Conservation (phyloP, 2,888 invertebrate species). For the Calephelis perditalis region DNA sequence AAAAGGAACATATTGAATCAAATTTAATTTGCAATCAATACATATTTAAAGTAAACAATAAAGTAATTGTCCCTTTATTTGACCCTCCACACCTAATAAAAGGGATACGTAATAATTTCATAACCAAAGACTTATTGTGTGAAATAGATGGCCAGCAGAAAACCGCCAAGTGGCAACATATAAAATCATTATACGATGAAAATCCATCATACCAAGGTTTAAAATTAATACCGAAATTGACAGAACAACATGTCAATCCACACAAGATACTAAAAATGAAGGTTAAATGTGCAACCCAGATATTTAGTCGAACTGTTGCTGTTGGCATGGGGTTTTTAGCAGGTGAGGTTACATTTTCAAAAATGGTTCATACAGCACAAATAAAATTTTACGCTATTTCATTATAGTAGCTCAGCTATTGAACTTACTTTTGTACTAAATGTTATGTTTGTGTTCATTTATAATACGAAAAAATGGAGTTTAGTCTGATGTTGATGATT, state of each 20-base stretch:
- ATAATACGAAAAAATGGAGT: no score
- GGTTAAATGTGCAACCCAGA: constrained; percentile 26
- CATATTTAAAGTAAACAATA: background rate
- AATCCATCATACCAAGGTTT: constrained; percentile 13
- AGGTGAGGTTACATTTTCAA: constrained; percentile 2
- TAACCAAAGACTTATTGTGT: constrained; percentile 25
- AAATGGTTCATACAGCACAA: no score
- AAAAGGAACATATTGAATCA: background rate
- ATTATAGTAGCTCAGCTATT: no score
- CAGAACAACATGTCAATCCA: constrained; percentile 8
- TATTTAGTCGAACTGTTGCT: constrained; percentile 18
- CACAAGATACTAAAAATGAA: constrained; percentile 25
- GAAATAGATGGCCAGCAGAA: constrained; percentile 9
- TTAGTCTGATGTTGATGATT: no score
- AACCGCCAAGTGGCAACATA: constrained; percentile 21
- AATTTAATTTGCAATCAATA: background rate
- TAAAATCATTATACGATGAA: constrained; percentile 2
- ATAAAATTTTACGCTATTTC: no score
- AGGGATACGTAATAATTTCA: constrained; percentile 30
- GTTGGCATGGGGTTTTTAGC: constrained; percentile 18
- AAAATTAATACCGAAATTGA: constrained; percentile 13
- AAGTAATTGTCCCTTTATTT: background rate
- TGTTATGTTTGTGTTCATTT: no score
- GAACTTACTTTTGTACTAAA: no score
- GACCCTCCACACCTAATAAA: constrained; percentile 24